Evolutionary conservation across 2,888 invertebrate species (phyloP).

Genomic region (Trichogramma dendrolimi): DNA sequence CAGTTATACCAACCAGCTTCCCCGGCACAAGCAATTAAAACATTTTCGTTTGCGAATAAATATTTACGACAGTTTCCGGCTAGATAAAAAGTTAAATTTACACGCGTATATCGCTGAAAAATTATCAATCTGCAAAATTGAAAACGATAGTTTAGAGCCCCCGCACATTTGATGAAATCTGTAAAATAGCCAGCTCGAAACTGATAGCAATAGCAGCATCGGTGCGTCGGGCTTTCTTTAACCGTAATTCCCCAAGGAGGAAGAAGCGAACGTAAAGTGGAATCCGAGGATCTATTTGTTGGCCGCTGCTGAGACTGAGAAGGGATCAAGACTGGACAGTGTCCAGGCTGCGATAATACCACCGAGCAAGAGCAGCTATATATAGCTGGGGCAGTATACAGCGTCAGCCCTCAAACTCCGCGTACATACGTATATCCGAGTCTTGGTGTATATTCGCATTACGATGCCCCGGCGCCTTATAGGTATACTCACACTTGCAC

Average conservation of each 20-base stretch:
- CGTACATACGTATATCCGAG: neutral
- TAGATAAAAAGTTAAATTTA: no score
- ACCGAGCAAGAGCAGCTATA: constrained; percentile 19
- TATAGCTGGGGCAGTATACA: neutral
- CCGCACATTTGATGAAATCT: no score
- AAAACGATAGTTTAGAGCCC: no score
- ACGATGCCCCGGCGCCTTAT: constrained; percentile 4
- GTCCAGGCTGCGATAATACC: constrained; percentile 35
- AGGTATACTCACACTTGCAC: no score
- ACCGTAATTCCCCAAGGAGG: constrained; percentile 36
- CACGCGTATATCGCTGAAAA: no score
- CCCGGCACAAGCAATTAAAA: constrained; percentile 27
- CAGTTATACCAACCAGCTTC: neutral
- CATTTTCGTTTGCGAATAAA: constrained; percentile 20
- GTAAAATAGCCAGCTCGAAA: no score
- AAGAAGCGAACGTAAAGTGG: constrained; percentile 13
- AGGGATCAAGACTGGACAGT: constrained; percentile 31
- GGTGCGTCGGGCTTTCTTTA: constrained; percentile 21
- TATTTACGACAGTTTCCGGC: no score
- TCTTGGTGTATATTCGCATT: constrained; percentile 2
- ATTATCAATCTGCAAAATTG: no score
- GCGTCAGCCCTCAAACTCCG: neutral
- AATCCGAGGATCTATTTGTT: constrained; percentile 31
- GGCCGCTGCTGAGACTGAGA: constrained; percentile 18
- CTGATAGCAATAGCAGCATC: no score